Base-by-base conservation (phyloP, 2,888 invertebrate species). In the Gymnoscelis rufifasciata region DNA sequence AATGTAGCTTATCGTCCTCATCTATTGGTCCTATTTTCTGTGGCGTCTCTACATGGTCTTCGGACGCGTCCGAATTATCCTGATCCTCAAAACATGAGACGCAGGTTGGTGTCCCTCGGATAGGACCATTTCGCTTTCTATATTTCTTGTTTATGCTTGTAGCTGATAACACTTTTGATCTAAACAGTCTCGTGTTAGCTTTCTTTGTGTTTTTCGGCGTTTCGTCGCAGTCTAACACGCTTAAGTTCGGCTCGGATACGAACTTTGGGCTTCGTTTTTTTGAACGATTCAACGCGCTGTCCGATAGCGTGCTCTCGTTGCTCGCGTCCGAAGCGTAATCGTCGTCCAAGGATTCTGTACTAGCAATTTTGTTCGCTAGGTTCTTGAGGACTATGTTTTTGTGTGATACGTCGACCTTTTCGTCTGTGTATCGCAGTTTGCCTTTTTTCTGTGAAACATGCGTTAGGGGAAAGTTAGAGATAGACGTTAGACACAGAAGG, bases 211-310 rank as follows among this genome's bases (percentile, higher is more conserved):
- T 84, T 51, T 87, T 89, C 0, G 88, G 88, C 1, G 88, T 88
- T 53, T 81, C 84, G 2, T 80, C 83, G 0, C 65, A 33, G 28
- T 84, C 88, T 29, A 88, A 29, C 7, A 71, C 64, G 47, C 87
- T 89, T 15, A 89, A 57, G 56, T 89, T 89, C 0, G 88, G 88
- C 55, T 88, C 88, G 0, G 88, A 88, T 0, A 83, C 87, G 59
- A 88, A 89, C 58, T 88, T 89, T 0, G 88, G 88, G 44, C 88
- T 88, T 2, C 66, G 43, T 64, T 82, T 87, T 24, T 67, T 64
- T 0, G 83, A 78, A 54, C 60, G 68, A 15, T 70, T 80, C 10
- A 84, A 55, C 1, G 83, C 84, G 0, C 87, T 82, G 13, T 88
- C 88, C 0, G 88, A 88, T n/a, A 83, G 19, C 0, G 88, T 87